Conservation (phyloP, 2,113 vertebrate genomes). For the Crotophaga sulcirostris region DNA sequence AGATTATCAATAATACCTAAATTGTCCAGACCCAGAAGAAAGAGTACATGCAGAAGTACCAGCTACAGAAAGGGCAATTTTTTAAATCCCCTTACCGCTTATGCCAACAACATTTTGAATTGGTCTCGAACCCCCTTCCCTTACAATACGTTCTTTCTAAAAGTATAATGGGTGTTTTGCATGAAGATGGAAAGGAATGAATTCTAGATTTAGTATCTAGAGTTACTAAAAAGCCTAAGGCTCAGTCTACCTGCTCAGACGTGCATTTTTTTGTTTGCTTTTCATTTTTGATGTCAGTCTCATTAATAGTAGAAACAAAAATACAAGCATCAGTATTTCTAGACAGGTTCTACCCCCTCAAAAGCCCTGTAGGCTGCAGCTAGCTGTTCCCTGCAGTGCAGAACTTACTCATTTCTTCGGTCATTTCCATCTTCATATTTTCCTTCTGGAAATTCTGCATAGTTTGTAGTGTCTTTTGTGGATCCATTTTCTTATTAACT, state of each 20-base stretch:
- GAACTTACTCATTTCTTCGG: conserved; percentile 95
- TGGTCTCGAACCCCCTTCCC: background rate
- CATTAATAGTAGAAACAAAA: background rate
- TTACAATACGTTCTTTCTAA: background rate
- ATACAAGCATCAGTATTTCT: background rate
- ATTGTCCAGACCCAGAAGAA: background rate
- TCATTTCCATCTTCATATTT: conserved; percentile 99
- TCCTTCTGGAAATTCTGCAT: conserved; percentile 99
- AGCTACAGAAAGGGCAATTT: background rate
- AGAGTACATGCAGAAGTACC: background rate
- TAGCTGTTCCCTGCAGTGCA: background rate
- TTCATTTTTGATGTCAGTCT: background rate
- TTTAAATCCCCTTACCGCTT: background rate
- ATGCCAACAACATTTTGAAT: background rate
- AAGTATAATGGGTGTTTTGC: background rate
- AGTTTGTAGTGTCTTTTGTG: conserved; percentile 94
- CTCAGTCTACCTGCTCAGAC: background rate
- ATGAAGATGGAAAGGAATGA: background rate
- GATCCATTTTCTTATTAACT: conserved; percentile 98
- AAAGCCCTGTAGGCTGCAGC: background rate
- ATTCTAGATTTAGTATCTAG: background rate
- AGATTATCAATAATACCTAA: background rate
- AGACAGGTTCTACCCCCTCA: background rate
- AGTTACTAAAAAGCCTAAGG: background rate
- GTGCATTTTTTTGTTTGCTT: background rate